A percentile compares a stretch with the other conserved stretches of the same genome.
Conservation (phyloP, 2,888 invertebrate genomes). For the Macrosiphum euphorbiae region DNA sequence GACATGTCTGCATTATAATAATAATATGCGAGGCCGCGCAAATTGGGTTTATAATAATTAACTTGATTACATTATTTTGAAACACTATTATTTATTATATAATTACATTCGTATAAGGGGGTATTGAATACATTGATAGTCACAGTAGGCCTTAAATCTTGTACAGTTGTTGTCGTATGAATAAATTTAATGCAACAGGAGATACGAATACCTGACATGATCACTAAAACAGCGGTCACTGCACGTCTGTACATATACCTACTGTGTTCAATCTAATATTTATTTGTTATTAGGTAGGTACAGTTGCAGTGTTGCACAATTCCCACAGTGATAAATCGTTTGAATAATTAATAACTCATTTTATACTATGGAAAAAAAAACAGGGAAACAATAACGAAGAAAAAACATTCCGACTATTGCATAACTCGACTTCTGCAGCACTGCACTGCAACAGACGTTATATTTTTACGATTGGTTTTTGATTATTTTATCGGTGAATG, state of each 20-base stretch:
- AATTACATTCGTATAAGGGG: not conserved
- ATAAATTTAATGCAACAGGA: not conserved
- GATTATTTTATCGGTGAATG: not conserved
- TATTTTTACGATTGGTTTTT: not conserved
- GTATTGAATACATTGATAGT: not conserved
- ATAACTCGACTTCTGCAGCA: not conserved
- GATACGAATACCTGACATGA: not conserved
- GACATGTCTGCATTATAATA: not conserved
- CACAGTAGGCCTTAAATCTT: not conserved
- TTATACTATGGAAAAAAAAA: not conserved
- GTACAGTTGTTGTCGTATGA: not conserved
- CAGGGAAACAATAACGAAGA: not conserved
- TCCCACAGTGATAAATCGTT: not conserved
- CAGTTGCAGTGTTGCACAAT: not conserved
- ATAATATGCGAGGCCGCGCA: not conserved
- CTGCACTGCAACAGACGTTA: not conserved
- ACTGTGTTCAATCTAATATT: not conserved
- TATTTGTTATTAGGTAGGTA: not conserved
- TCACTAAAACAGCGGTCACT: not conserved
- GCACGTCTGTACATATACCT: not conserved
- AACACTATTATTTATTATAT: not conserved
- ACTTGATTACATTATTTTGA: not conserved
- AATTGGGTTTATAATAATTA: constrained; percentile 5
- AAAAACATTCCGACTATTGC: not conserved
- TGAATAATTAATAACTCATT: not conserved